These are phyloP conservation scores for Trachelus iudaicus DNA, from an alignment of 2,888 invertebrate species.

Conservation along the genomic window DNA sequence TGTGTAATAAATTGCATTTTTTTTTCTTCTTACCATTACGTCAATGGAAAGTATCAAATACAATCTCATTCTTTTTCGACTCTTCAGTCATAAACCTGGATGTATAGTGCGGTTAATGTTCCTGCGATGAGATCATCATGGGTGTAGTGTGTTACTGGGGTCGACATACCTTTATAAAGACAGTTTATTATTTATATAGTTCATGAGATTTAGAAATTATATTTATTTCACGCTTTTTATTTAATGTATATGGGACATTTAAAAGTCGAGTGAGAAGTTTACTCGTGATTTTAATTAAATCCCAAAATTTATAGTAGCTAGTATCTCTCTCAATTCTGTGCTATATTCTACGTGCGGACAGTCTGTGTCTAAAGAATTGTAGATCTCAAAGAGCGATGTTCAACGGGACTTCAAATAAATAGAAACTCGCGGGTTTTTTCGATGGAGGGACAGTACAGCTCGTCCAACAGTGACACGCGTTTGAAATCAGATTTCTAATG, in stretches of 20 bases:
- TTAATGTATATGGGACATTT: background rate
- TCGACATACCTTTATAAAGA: background rate
- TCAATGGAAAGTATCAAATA: background rate
- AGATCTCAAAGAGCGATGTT: background rate
- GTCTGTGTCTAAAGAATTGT: background rate
- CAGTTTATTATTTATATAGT: background rate
- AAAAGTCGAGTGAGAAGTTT: background rate
- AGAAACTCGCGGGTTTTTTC: background rate
- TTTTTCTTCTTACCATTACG: background rate
- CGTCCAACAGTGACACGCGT: background rate
- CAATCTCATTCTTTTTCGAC: background rate
- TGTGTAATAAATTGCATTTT: background rate
- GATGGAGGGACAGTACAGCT: background rate
- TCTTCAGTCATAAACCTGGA: background rate
- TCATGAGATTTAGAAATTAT: background rate
- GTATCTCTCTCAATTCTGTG: background rate
- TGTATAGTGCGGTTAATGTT: background rate
- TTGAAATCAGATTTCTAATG: background rate
- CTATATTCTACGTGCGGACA: background rate
- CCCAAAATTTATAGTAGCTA: background rate
- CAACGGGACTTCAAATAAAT: background rate
- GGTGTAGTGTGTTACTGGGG: background rate
- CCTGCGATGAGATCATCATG: background rate
- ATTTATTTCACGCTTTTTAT: background rate
- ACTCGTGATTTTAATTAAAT: background rate